Base-by-base conservation (phyloP, 2,797 vertebrate genomes). In the Gallirallus australis region DNA sequence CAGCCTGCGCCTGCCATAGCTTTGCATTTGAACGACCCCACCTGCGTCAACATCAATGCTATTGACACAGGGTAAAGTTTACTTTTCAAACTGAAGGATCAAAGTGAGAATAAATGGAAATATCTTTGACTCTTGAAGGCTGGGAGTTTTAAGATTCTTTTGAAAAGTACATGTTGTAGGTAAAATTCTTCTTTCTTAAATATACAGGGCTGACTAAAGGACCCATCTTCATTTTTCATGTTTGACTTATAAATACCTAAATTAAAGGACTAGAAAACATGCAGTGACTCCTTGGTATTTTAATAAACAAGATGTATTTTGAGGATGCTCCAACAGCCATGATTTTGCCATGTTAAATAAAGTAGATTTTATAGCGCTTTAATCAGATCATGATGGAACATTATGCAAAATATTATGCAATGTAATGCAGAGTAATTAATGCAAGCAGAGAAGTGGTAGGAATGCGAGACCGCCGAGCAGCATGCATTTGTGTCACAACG, bases 401-500 rank as follows among this genome's bases (percentile, higher is more conserved):
- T 96, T 96, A 96, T 97, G 95, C 94, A 96, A 96, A 97, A 94
- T 90, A 94, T 96, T 95, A 93, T 96, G 90, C 94, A 94, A 71
- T 94, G 83, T 85, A 95, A 90, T 87, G 86, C 86, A 75, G 65
- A 85, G 53, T 90, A 96, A 92, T 96, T 91, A 85, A 89, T 91
- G 94, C 86, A 94, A 93, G 90, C 78, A 75, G 82, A 89, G 57
- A 91, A 91, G 56, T 53, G 68, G 37, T 63, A 85, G 72, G 75
- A 78, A 80, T 12, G 30, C 80, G 80, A 92, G 84, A 85, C 56
- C 2, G 23, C 79, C 76, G 48, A 83, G 72, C 57, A 85, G 53
- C 63, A 52, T 80, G 78, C 48, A 87, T 92, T 94, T 94, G 72
- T 89, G 80, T 91, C 89, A 77, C 81, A 45, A 76, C 6, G 3